Base-by-base conservation (phyloP, 2,797 vertebrate genomes). In the Epinephelus coioides region DNA sequence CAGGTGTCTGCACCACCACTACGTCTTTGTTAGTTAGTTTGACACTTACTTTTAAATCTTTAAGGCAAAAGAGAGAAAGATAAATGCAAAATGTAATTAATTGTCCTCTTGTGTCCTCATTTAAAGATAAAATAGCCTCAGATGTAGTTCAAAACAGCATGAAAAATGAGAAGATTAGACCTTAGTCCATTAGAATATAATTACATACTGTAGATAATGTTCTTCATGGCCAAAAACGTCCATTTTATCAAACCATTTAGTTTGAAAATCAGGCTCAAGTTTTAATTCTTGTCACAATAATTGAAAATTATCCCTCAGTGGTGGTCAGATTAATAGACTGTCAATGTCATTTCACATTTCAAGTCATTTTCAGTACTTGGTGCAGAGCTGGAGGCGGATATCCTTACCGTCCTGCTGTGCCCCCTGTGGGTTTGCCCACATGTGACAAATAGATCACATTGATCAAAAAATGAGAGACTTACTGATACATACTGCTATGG, bases 401-500 rank as follows among this genome's bases (percentile, higher is more conserved):
- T 64, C 54, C 63, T 30, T 23, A 14, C 21, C 34, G 4, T 73
- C 59, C 27, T 53, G 62, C 25, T 77, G 21, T 76, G 57, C 8
- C 34, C 43, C 50, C 54, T 51, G 54, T 64, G 67, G 23, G 18
- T 55, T 76, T 69, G 17, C 38, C 60, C 65, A 68, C 55, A 68
- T 69, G 56, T 74, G 69, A 79, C 38, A 71, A 64, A 74, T 54
- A 17, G 54, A 65, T 67, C 69, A 59, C 38, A 55, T 13, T 55
- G 47, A 46, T 53, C 43, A 14, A 63, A 69, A 60, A 82, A n/a
- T 30, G 30, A 78, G 21, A 40, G 5, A 56, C 40, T 63, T 11
- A 19, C 18, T 69, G 56, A 78, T 83, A 63, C 60, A 61, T 14
- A 17, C 72, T 64, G 66, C 53, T 21, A 12, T 77, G 65, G 27